Evolutionary conservation across 2,888 invertebrate genomes (phyloP), one percentile per base, ranked within the genome.

Genomic region (Trichopoda pennipes): DNA sequence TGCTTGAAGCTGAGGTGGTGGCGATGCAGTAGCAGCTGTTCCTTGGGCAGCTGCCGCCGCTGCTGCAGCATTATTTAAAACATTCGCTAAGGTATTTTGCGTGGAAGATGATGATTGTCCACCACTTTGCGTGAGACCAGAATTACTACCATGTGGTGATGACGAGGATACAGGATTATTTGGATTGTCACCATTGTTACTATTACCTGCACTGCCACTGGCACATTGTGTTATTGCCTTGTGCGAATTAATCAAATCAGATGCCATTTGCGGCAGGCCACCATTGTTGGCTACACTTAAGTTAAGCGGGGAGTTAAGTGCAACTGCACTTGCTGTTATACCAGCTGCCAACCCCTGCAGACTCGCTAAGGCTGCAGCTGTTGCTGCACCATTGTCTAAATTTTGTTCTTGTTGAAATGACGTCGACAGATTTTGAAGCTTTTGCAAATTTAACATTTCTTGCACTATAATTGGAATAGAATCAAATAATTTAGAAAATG

Each of bases 221-320:
- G 63, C 63, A 47, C 74, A 84, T 80, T 87, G 87, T 68, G 86
- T 86, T 85, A 87, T 86, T 78, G 84, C 85, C 83, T 87, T 87
- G 69, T 86, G 82, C 1, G 79, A 76, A 21, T 70, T 83, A 17
- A 80, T 58, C 14, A 80, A 73, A 21, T 77, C 83, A 12, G 81
- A 38, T 21, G 83, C 72, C 44, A 70, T 56, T 64, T 72, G 72
- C 21, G 80, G 72, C 16, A 84, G 44, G 28, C 63, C 73, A 12
- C 58, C 86, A 84, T 87, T 87, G 38, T 88, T 89, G 88, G 94
- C 95, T 87, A 96, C 95, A 90, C 96, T 96, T 87, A 96, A 92
- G 92, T 96, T 96, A 86, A 96, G 93, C 42, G 96, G 96, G 78
- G 96, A 95, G 91, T 96, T 95, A 92, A 95, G 95, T 88, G 95